Base-by-base conservation (phyloP, 2,888 invertebrate genomes). In the Odontocolon sp. region DNA sequence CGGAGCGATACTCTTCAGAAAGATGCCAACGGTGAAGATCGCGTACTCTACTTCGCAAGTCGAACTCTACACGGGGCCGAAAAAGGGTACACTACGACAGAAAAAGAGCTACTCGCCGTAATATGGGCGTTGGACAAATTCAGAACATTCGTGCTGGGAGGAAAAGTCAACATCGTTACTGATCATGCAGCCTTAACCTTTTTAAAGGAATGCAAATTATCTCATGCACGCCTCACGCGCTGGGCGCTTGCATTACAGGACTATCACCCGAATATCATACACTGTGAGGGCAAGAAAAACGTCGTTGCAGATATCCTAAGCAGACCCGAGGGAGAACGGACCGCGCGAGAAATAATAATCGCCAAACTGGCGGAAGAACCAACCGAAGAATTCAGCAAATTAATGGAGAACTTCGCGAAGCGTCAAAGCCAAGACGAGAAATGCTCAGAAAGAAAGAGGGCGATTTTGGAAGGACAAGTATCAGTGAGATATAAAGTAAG, bases 211-310 rank as follows among this genome's bases (percentile, higher is more conserved):
- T n/a, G n/a, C n/a, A 77, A 23, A n/a, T 40, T 71, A 2, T 45
- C 59, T 0, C 59, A 67, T 14, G 54, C 56, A 0, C 11, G 77
- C 16, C 6, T 67, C 1, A 72, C 56, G 0, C 21, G 68, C 9
- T 77, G 71, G 71, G 26, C 54, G 0, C n/a, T 77, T 9, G 50
- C 33, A 0, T 40, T 77, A 2, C 71, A 77, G n/a, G 61, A 71
- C n/a, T n/a, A n/a, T n/a, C n/a, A n/a, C n/a, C n/a, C n/a, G n/a
- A n/a, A n/a, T n/a, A n/a, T n/a, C n/a, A n/a, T 72, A 67, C 38
- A 77, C 26, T 59, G 57, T 11, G 52, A 21, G 36, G 71, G 67
- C 2, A 54, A 33, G 6, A 33, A 26, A 8, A 77, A 77, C 31
- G 11, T 54, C 8, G 56, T 47, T 0, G 71, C 63, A 0, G 63